These are phyloP conservation scores for Rhabdornis inornatus DNA, from an alignment of 2,113 vertebrate species.

Conservation along the genomic window DNA sequence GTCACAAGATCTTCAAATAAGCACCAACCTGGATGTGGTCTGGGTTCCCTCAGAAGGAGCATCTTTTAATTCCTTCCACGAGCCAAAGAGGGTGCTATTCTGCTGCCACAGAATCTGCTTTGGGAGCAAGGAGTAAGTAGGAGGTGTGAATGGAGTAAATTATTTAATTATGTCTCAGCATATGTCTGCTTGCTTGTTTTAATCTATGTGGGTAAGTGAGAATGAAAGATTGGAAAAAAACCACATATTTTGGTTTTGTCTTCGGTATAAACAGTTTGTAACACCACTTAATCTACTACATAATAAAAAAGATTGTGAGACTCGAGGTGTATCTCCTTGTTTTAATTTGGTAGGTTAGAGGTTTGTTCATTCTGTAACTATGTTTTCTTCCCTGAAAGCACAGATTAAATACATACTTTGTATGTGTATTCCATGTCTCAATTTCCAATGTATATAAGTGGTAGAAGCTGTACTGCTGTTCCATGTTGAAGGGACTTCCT, in stretches of 20 bases:
- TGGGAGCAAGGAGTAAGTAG: neutral
- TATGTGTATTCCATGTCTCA: neutral
- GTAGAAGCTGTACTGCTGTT: neutral
- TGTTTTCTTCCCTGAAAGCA: neutral
- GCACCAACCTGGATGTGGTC: neutral
- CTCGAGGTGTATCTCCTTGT: neutral
- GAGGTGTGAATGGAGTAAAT: neutral
- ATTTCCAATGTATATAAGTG: neutral
- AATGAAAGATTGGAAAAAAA: neutral
- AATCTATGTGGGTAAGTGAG: neutral
- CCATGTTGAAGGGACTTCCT: neutral
- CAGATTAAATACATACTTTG: neutral
- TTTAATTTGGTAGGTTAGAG: neutral
- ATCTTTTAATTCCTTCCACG: neutral
- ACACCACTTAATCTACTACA: neutral
- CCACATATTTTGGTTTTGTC: neutral
- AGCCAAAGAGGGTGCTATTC: neutral
- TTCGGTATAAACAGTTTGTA: neutral
- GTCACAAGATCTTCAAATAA: neutral
- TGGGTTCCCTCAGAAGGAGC: neutral
- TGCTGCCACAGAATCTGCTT: neutral
- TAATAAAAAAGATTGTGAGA: neutral
- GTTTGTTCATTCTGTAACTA: neutral
- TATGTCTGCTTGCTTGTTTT: neutral
- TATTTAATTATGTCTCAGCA: neutral